Evolutionary conservation across 35 echinoderm and acorn worm species (phyloP).

Genomic region (Diadema setosum): DNA sequence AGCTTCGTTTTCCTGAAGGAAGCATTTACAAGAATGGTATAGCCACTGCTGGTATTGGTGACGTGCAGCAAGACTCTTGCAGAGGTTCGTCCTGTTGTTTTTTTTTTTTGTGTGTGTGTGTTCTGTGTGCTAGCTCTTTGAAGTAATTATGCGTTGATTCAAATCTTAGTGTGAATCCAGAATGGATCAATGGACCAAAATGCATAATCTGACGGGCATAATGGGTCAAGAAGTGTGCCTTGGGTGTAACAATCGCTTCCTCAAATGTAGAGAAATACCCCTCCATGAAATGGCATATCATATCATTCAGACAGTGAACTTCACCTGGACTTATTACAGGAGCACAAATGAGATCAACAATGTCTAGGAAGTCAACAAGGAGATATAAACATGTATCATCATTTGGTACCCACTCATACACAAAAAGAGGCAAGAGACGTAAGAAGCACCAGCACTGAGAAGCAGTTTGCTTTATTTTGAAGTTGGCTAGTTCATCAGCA

Average conservation of each 20-base stretch:
- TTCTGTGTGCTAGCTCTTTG: slow-evolving; percentile 36
- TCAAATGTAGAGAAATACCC: slow-evolving; percentile 25
- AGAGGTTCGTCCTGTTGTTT: slow-evolving; percentile 56
- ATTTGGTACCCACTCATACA: neutral
- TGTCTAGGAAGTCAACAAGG: neutral
- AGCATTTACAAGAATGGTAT: too few relatives aligned
- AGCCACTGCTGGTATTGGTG: slow-evolving; percentile 36
- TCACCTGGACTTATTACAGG: slow-evolving; percentile 3
- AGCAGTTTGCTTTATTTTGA: slow-evolving; percentile 36
- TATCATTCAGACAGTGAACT: neutral
- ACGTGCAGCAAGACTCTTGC: slow-evolving; percentile 35
- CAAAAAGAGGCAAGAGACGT: slow-evolving; percentile 11
- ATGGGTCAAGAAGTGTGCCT: slow-evolving; percentile 43
- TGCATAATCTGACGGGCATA: slow-evolving; percentile 21
- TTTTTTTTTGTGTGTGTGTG: too few relatives aligned
- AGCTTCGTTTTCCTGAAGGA: too few relatives aligned
- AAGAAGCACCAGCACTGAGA: slow-evolving; percentile 39
- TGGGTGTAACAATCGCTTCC: slow-evolving; percentile 32
- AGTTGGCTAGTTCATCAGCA: slow-evolving; percentile 26
- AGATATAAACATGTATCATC: neutral
- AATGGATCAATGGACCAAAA: slow-evolving; percentile 65
- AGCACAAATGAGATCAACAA: neutral
- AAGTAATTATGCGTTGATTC: slow-evolving; percentile 68
- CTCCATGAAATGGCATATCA: neutral
- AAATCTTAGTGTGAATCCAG: slow-evolving; percentile 52